A percentile compares a stretch with the other conserved stretches of the same genome.
Conservation (phyloP, 2,113 vertebrate species). For the Lates calcarifer region DNA sequence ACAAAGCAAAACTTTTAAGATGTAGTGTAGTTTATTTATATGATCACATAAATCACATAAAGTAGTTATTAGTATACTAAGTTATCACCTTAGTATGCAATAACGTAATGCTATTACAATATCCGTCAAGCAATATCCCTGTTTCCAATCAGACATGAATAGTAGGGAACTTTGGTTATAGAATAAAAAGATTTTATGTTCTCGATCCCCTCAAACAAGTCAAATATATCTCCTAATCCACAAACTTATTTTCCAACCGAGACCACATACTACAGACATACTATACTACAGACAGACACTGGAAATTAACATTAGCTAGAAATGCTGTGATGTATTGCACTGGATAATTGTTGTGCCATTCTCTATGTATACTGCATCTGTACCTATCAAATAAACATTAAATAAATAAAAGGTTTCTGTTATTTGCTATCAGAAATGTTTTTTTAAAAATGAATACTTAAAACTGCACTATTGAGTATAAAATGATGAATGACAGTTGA, state of each 20-base stretch:
- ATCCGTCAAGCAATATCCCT: neutral
- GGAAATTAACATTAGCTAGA: no score
- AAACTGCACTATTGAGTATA: neutral
- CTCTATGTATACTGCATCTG: no score
- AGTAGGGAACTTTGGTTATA: neutral
- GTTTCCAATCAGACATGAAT: neutral
- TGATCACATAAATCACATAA: no score
- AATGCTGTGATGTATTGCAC: no score
- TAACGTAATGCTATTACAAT: neutral
- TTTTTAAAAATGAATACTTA: neutral
- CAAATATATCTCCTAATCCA: neutral
- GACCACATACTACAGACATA: no score
- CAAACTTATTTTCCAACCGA: neutral
- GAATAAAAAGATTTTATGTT: neutral
- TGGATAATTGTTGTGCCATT: no score
- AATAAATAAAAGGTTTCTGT: no score
- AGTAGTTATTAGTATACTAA: no score
- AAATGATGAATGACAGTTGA: constrained; percentile 26
- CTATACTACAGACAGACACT: no score
- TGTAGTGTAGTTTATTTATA: neutral
- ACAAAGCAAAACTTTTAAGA: neutral
- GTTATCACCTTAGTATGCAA: neutral
- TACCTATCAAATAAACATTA: no score
- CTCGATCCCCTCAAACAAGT: neutral
- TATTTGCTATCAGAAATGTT: no score